Evolutionary conservation across 2,888 invertebrate species (phyloP).

Genomic region (Listrodromus nycthemerus): DNA sequence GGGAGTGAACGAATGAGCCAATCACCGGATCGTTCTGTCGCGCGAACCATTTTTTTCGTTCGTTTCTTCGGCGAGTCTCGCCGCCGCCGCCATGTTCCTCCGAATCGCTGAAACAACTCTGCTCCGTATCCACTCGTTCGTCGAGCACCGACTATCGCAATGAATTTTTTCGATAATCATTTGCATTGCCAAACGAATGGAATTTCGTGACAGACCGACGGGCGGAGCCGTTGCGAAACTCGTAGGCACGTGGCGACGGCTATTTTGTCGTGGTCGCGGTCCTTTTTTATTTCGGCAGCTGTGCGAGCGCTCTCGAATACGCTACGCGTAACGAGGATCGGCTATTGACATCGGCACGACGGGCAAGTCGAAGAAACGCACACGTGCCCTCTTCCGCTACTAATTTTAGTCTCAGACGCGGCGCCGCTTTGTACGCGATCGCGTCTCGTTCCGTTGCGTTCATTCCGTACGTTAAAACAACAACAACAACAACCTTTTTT

Average conservation of each 20-base stretch:
- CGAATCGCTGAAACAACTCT: not conserved
- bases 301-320: not conserved
- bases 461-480: not conserved
- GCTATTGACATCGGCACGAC: slow-evolving; percentile 38
- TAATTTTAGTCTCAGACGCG: slow-evolving; percentile 20
- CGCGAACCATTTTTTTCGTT: not conserved
- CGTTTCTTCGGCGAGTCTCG: not conserved
- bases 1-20: slow-evolving; percentile 35
- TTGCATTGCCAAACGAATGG: too few species aligned
- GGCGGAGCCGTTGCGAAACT: not conserved
- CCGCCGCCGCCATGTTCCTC: not conserved
- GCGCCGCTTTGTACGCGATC: slow-evolving; percentile 10
- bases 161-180: not conserved
- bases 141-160: too few species aligned
- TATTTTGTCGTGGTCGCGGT: slow-evolving; percentile 23
- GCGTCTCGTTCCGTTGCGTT: not conserved
- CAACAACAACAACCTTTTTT: not conserved
- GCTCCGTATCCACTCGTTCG: not conserved
- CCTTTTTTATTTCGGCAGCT: slow-evolving; percentile 23
- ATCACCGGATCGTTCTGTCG: slow-evolving; percentile 11
- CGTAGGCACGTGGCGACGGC: not conserved
- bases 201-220: too few species aligned
- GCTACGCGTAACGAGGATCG: not conserved
- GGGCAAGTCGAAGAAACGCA: not conserved
- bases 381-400: slow-evolving; percentile 1